A percentile compares a stretch with the other conserved stretches of the same genome.
phyloP scores from a whole-genome alignment of 1,140 invertebrate genomes.

The Telenomus remus region DNA sequence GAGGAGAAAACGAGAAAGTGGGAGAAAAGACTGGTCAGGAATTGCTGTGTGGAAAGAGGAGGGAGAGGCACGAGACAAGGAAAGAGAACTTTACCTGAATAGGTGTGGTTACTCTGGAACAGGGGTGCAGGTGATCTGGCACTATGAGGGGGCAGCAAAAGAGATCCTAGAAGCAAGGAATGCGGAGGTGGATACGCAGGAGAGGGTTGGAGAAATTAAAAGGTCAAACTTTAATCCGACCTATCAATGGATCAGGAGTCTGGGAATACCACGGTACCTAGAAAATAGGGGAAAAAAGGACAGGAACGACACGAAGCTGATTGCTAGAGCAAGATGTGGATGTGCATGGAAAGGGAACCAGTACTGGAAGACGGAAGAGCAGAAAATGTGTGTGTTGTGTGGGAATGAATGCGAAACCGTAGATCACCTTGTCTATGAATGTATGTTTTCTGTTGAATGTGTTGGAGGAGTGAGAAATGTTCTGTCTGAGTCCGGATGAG shows the following conservation, averaged over 20 bases:
- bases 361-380: conserved; percentile 1
- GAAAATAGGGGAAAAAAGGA: conserved; percentile 2
- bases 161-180: neutral
- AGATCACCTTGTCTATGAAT: neutral
- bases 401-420: neutral
- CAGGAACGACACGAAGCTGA: neutral
- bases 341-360: neutral
- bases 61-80: too few relatives aligned
- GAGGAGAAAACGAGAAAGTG: too few relatives aligned
- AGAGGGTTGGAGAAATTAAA: neutral
- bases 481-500: neutral
- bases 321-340: conserved; percentile 8
- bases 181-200: neutral
- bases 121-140: neutral
- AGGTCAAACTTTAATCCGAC: neutral
- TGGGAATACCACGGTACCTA: conserved; percentile 1
- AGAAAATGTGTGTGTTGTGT: neutral
- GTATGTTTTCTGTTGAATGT: neutral
- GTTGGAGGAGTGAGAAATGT: neutral
- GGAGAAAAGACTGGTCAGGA: too few relatives aligned
- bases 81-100: too few relatives aligned
- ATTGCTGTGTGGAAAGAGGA: too few relatives aligned
- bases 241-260: neutral
- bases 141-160: neutral
- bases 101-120: neutral